Evolutionary conservation across 1,140 invertebrate genomes (phyloP), one percentile per base, ranked within the genome.

Genomic region (Chironomus striatipennis): DNA sequence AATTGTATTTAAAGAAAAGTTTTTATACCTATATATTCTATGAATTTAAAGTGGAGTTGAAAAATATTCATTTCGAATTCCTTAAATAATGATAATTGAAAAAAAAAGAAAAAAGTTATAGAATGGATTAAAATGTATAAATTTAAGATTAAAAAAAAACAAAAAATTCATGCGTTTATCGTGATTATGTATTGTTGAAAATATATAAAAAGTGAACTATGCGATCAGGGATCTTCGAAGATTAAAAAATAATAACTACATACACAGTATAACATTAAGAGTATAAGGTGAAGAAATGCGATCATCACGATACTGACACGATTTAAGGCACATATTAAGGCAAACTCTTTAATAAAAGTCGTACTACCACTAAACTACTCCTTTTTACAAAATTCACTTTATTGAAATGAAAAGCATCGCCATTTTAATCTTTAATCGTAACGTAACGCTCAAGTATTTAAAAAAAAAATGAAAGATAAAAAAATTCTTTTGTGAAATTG

Each of bases 381-480:
- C 47, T 57, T 57, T 57, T 57, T 34, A 34, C 24, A 34, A 34
- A 34, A 34, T 34, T 34, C 24, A 34, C 1, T 34, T 34, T 34
- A 34, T 57, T 57, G 15, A 57, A 12, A 57, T 34, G 47, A n/a
- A n/a, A 57, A 57, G 12, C 47, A 57, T 57, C 47, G 47, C 47
- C 9, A 57, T 57, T 57, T 57, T 57, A 57, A 12, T 57, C 47
- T 12, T 5, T 57, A 57, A 57, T 57, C 15, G 47, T 57, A 57
- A 57, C 47, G 47, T 57, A 57, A 57, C 47, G 47, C 47, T 57
- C 47, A 57, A 57, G 47, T 57, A 57, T 57, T 57, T 57, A n/a
- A 57, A 57, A n/a, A n/a, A 57, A 57, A n/a, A 57, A 57, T 34
- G 24, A 5, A 34, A 34, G n/a, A n/a, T n/a, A n/a, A n/a, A 1